These are phyloP conservation scores for Euglossa dilemma DNA, from an alignment of 1,140 invertebrate species.

Conservation along the genomic window DNA sequence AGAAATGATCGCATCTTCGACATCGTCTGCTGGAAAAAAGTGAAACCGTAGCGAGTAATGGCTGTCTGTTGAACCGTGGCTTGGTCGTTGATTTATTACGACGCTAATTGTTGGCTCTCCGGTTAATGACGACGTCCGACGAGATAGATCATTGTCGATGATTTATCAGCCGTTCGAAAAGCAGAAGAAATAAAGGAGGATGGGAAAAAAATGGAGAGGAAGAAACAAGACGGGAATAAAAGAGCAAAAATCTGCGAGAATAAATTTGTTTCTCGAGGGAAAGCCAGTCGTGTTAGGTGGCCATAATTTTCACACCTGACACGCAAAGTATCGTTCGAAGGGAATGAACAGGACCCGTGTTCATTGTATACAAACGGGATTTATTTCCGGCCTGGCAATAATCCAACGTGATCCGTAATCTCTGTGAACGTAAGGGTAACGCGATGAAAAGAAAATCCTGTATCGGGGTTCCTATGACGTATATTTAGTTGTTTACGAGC, in stretches of 20 bases:
- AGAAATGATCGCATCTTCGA: background rate
- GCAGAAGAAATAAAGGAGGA: background rate
- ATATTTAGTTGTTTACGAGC: background rate
- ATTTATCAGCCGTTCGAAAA: background rate
- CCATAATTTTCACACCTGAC: background rate
- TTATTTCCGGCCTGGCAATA: conserved; percentile 28
- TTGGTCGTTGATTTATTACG: background rate
- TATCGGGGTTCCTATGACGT: background rate
- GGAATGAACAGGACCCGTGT: background rate
- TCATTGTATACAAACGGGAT: conserved; percentile 20
- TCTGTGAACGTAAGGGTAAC: conserved; percentile 8
- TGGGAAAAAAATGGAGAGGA: too few species aligned
- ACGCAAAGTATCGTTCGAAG: background rate
- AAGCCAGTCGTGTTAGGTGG: background rate
- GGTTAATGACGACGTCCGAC: background rate
- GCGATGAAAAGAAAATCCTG: conserved; percentile 39
- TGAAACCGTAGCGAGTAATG: background rate
- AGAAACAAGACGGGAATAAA: background rate
- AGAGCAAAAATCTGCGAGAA: background rate
- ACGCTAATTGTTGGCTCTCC: background rate
- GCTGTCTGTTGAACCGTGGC: too few species aligned
- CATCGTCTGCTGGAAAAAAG: background rate
- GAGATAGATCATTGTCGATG: background rate
- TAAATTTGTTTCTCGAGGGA: too few species aligned
- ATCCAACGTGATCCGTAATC: conserved; percentile 4